Evolutionary conservation across 2,888 invertebrate genomes (phyloP).

Genomic region (Polylopha cassiicola): DNA sequence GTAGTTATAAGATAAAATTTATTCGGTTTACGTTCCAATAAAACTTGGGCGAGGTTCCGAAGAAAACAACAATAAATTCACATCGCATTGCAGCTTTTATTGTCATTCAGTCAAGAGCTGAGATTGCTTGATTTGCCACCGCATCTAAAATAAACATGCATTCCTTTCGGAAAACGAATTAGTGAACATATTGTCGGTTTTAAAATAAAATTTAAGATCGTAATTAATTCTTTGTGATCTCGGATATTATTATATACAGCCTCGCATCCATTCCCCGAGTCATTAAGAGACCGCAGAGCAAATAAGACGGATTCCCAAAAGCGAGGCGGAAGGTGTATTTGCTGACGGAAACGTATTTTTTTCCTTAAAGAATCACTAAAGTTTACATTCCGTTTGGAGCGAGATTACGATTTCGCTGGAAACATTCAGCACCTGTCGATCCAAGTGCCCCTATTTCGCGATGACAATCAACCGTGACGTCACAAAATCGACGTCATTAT

Average conservation of each 20-base stretch:
- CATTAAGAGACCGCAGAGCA: slow-evolving; percentile 60
- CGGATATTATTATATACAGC: slow-evolving; percentile 61
- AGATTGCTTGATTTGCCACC: slow-evolving; percentile 39
- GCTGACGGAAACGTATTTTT: slow-evolving; percentile 36
- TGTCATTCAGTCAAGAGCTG: slow-evolving; percentile 54
- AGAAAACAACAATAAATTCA: slow-evolving; percentile 48
- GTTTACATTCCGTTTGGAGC: too few relatives aligned
- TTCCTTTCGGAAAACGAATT: slow-evolving; percentile 32
- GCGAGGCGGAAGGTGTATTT: slow-evolving; percentile 36
- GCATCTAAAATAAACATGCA: slow-evolving; percentile 47
- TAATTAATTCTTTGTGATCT: slow-evolving; percentile 64
- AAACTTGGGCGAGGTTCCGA: slow-evolving; percentile 40
- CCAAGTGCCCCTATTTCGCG: slow-evolving; percentile 1
- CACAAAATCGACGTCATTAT: slow-evolving; percentile 9
- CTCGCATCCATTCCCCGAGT: slow-evolving; percentile 47
- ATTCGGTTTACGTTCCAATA: slow-evolving; percentile 60
- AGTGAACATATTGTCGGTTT: slow-evolving; percentile 60
- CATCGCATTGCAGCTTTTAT: slow-evolving; percentile 57
- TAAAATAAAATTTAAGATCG: slow-evolving; percentile 68
- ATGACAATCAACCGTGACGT: slow-evolving; percentile 4
- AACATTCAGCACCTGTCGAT: slow-evolving; percentile 1
- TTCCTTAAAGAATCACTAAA: background rate
- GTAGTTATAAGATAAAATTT: too few relatives aligned
- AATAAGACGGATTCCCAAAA: slow-evolving; percentile 45
- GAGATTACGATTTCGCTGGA: too few relatives aligned